Conservation (phyloP, 2,888 invertebrate genomes). For the Patella depressa region DNA sequence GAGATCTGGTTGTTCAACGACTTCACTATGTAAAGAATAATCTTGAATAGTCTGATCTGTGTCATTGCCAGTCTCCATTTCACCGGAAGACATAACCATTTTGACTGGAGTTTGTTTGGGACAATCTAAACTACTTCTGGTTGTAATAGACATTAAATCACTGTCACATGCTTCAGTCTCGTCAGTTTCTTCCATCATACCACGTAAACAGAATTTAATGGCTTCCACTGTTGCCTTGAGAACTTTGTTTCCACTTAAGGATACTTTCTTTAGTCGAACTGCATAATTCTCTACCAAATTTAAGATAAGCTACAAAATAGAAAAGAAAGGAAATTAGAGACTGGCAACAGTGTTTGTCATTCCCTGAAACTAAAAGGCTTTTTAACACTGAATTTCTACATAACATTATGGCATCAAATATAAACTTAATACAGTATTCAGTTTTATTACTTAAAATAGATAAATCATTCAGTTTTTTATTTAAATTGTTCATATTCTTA, state of each 20-base stretch:
- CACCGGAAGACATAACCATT: not conserved
- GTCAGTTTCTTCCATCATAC: slow-evolving; percentile 31
- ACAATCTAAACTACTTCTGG: slow-evolving; percentile 14
- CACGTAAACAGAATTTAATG: slow-evolving; percentile 43
- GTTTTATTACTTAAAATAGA: too few relatives aligned
- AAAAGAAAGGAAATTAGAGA: too few relatives aligned
- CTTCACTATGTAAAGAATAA: slow-evolving; percentile 7
- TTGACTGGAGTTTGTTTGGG: not conserved
- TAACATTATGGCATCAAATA: too few relatives aligned
- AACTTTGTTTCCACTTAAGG: slow-evolving; percentile 57
- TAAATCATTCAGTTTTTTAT: too few relatives aligned
- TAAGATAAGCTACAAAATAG: slow-evolving; percentile 51
- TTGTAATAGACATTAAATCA: slow-evolving; percentile 27
- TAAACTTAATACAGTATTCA: too few relatives aligned
- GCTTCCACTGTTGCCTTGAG: slow-evolving; percentile 43
- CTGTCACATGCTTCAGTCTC: slow-evolving; percentile 30
- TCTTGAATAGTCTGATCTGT: not conserved
- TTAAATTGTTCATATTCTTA: too few relatives aligned
- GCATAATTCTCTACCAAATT: slow-evolving; percentile 59
- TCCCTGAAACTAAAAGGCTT: too few relatives aligned
- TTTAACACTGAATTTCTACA: too few relatives aligned
- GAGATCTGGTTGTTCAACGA: not conserved
- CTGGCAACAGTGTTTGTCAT: too few relatives aligned
- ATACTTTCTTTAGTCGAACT: slow-evolving; percentile 47
- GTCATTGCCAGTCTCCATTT: not conserved